Conservation (phyloP, 2,113 vertebrate genomes). For the Nothocercus julius region DNA sequence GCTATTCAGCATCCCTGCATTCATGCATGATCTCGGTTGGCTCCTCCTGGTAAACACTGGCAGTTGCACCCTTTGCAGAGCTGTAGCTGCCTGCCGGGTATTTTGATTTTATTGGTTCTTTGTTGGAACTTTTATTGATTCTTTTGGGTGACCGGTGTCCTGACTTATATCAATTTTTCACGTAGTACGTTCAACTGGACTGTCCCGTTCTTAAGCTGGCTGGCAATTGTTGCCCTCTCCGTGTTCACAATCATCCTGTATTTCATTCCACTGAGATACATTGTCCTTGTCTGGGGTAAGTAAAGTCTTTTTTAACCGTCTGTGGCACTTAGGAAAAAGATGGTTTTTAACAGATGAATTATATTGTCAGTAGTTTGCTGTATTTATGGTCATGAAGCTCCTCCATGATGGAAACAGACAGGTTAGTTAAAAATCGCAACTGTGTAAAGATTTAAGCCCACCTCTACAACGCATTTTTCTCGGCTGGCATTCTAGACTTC, state of each 20-base stretch:
- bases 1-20: not conserved
- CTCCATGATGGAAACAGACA: conserved; percentile 68
- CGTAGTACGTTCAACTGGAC: conserved; percentile 98
- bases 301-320: conserved; percentile 58
- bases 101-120: not conserved
- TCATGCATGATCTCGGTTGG: not conserved
- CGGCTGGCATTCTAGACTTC: conserved; percentile 62
- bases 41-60: not conserved
- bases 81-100: not conserved
- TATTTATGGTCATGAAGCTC: conserved; percentile 72
- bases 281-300: conserved; percentile 98
- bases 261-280: conserved; percentile 96
- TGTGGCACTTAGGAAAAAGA: conserved; percentile 39
- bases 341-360: conserved; percentile 68
- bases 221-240: conserved; percentile 89
- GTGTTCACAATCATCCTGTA: conserved; percentile 87
- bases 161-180: conserved; percentile 57
- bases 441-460: conserved; percentile 69
- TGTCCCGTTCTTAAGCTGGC: conserved; percentile 96
- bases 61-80: not conserved
- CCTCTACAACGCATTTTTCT: conserved; percentile 75
- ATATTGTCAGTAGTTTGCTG: conserved; percentile 43
- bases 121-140: not conserved
- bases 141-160: not conserved
- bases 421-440: conserved; percentile 74